Base-by-base conservation (phyloP, 2,113 vertebrate genomes). In the Anoplopoma fimbria region DNA sequence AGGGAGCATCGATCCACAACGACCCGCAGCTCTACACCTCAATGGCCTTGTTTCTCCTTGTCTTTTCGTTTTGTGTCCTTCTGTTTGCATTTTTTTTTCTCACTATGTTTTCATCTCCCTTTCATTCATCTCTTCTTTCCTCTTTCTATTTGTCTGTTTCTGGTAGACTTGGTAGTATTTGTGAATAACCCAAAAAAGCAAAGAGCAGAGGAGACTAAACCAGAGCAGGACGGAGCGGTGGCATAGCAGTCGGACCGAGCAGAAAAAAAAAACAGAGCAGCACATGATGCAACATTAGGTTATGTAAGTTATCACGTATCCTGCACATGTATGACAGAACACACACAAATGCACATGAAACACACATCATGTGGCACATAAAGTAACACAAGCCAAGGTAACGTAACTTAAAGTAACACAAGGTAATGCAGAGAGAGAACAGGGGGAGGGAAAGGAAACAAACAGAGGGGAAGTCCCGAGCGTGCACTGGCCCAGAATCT, bases 401-500 rank as follows among this genome's bases (percentile, higher is more conserved):
- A n/a, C n/a, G n/a, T n/a, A n/a, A 82, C 25, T 33, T 55, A 69
- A 55, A 34, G n/a, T n/a, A 63, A 74, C 3, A 8, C n/a, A 61
- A 42, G n/a, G n/a, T 76, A 68, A 71, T n/a, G 25, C 2, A 15
- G 63, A 49, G 17, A 60, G 61, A 57, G 29, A 38, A 25, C 14
- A 68, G 21, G 45, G 25, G 55, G 21, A 49, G 55, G 7, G 63
- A 38, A 45, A 62, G 29, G 31, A 79, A 57, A 63, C 29, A 58
- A 77, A 62, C 51, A 55, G 74, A 64, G 63, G 58, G 78, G 77
- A 88, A 72, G 69, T 74, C 86, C 64, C 9, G 36, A 82, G 58
- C 27, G 80, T 74, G 67, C 89, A 91, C 51, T 92, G 90, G 89
- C 63, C 91, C 84, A 90, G 87, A 92, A 87, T 65, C 76, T 87